Evolutionary conservation across 2,113 vertebrate species (phyloP).

Genomic region (Apodemus sylvaticus): DNA sequence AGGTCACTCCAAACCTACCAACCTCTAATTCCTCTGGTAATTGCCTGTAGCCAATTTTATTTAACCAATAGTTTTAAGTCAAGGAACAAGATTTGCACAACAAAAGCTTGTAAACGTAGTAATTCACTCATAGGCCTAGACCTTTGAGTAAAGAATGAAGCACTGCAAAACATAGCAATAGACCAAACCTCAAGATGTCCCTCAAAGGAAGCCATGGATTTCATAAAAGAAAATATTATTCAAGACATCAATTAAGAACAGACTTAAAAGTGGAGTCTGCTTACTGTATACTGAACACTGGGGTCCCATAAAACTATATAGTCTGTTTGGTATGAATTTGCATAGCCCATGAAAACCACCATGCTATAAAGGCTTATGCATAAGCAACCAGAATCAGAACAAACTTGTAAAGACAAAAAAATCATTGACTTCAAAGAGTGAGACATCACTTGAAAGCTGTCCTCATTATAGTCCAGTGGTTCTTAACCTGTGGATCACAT

Average conservation of each 20-base stretch:
- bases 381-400: not conserved
- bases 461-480: not conserved
- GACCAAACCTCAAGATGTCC: too few relatives aligned
- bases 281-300: not conserved
- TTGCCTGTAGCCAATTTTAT: too few relatives aligned
- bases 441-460: too few relatives aligned
- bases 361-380: not conserved
- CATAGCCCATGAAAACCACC: not conserved
- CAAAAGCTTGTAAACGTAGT: too few relatives aligned
- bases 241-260: not conserved
- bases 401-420: not conserved
- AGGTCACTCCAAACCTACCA: too few relatives aligned
- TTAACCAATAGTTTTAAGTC: too few relatives aligned
- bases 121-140: too few relatives aligned
- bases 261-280: not conserved
- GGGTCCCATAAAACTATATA: conserved; percentile 9
- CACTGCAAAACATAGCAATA: too few relatives aligned
- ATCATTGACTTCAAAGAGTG: not conserved
- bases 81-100: too few relatives aligned
- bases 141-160: too few relatives aligned
- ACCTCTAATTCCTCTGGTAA: too few relatives aligned
- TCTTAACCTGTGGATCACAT: not conserved
- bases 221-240: conserved; percentile 7
- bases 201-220: not conserved
- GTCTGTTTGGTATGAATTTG: not conserved